Conservation (phyloP, 2,888 invertebrate species). For the Drymonia ruficornis region DNA sequence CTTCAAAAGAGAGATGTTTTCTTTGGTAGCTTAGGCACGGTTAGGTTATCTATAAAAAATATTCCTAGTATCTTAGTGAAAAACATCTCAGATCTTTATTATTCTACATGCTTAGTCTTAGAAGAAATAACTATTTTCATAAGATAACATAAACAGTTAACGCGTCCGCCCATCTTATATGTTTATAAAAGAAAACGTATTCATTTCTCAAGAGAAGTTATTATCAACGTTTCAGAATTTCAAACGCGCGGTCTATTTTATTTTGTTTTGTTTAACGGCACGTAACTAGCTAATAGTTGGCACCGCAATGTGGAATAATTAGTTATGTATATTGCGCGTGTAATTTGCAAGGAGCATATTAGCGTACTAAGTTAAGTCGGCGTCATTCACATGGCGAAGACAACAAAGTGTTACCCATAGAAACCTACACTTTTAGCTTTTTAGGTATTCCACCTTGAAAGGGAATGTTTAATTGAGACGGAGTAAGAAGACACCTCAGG, state of each 20-base stretch:
- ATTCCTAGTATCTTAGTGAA: conserved; percentile 7
- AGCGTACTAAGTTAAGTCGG: neutral
- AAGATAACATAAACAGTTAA: conserved; percentile 22
- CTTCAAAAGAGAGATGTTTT: too few relatives aligned
- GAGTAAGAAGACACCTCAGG: too few relatives aligned
- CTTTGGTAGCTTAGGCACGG: too few relatives aligned
- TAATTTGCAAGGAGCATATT: neutral
- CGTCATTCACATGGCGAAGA: neutral
- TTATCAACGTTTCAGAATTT: conserved; percentile 15
- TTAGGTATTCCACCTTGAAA: too few relatives aligned
- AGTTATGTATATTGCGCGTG: conserved; percentile 4
- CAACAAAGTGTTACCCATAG: too few relatives aligned
- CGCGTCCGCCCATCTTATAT: conserved; percentile 15
- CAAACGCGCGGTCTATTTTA: conserved; percentile 10
- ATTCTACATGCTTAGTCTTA: conserved; percentile 10
- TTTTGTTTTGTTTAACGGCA: conserved; percentile 16
- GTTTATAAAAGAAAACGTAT: conserved; percentile 23
- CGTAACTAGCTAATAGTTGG: conserved; percentile 12
- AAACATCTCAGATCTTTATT: conserved; percentile 7
- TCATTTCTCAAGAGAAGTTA: conserved; percentile 21
- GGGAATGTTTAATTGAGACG: too few relatives aligned
- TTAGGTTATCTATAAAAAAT: neutral
- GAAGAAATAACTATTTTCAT: conserved; percentile 21
- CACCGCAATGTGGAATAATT: conserved; percentile 16
- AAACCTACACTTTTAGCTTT: too few relatives aligned